Evolutionary conservation across 2,888 invertebrate species (phyloP), one percentile per base, ranked within the genome.

Genomic region (Hemicrepidius hirtus): DNA sequence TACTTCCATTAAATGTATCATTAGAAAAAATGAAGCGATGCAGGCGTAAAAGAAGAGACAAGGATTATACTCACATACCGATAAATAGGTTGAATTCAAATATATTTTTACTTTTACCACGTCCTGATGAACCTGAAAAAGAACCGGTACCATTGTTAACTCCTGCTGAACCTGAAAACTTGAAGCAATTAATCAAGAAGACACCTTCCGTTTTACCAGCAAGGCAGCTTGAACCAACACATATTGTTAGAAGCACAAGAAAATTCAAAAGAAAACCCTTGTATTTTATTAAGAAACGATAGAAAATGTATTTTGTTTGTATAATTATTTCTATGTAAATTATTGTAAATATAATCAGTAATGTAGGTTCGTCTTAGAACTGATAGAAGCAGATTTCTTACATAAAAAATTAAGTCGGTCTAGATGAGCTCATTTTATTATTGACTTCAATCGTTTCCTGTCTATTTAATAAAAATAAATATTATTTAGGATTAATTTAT

Each of bases 401-500:
- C n/a, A n/a, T n/a, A n/a, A n/a, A n/a, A n/a, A n/a, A n/a, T n/a
- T n/a, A n/a, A n/a, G n/a, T n/a, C n/a, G n/a, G n/a, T n/a, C n/a
- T n/a, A n/a, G n/a, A n/a, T n/a, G 24, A 24, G 24, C 24, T 24
- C 24, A 24, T 24, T 24, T n/a, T n/a, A n/a, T n/a, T n/a, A n/a
- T n/a, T n/a, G n/a, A n/a, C n/a, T n/a, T n/a, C n/a, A n/a, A n/a
- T n/a, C n/a, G n/a, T n/a, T n/a, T n/a, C n/a, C n/a, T n/a, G n/a
- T n/a, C n/a, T n/a, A n/a, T 5, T 41, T 13, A 41, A 20, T 9
- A 49, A 12, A 13, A 49, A 20, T 59, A 59, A 3, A 37, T 0
- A 16, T 18, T n/a, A 9, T 44, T 70, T 46, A 88, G 87, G 76
- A 87, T 91, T 35, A 89, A 90, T 68, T 82, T 90, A 0, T 75